Percentiles rank a stretch among this genome's conserved stretches.
These are phyloP conservation scores for Mallotus villosus DNA, from an alignment of 2,797 vertebrate genomes.

Conservation along the genomic window DNA sequence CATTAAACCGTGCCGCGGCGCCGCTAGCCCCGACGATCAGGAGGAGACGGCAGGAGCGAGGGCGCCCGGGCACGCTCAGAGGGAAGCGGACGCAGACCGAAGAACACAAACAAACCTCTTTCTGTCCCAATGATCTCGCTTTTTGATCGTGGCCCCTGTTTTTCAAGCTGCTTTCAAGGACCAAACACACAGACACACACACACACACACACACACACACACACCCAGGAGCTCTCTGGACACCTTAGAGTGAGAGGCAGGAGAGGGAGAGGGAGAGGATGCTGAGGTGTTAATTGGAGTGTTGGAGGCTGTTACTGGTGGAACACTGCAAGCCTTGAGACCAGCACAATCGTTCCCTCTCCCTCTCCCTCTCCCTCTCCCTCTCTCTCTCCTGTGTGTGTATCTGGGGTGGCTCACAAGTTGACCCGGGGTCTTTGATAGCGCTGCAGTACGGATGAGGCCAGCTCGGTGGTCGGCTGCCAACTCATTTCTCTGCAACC, in stretches of 20 bases:
- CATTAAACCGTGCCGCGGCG: not conserved
- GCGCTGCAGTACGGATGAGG: constrained; percentile 1
- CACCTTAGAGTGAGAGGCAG: constrained; percentile 9
- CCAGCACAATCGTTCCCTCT: constrained; percentile 2
- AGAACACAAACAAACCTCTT: constrained; percentile 8
- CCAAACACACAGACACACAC: not conserved
- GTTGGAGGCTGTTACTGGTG: not conserved
- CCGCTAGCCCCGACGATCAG: constrained; percentile 1
- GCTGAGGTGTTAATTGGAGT: constrained; percentile 27
- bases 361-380: not conserved
- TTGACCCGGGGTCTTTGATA: constrained; percentile 15
- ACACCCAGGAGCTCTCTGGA: constrained; percentile 4
- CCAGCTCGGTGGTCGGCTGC: constrained; percentile 14
- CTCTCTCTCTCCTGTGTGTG: not conserved
- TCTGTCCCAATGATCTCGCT: constrained; percentile 9
- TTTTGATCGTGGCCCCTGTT: not conserved
- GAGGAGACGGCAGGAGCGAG: constrained; percentile 32
- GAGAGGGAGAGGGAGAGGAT: constrained; percentile 15
- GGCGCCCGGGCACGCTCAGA: constrained; percentile 12
- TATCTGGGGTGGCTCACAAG: not conserved
- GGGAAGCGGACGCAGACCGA: constrained; percentile 20
- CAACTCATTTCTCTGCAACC: constrained; percentile 38
- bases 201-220: too few relatives aligned
- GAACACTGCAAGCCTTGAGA: constrained; percentile 25
- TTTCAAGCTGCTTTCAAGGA: constrained; percentile 8